phyloP scores from a whole-genome alignment of 2,113 vertebrate genomes.

The Sphaerodactylus townsendi region DNA sequence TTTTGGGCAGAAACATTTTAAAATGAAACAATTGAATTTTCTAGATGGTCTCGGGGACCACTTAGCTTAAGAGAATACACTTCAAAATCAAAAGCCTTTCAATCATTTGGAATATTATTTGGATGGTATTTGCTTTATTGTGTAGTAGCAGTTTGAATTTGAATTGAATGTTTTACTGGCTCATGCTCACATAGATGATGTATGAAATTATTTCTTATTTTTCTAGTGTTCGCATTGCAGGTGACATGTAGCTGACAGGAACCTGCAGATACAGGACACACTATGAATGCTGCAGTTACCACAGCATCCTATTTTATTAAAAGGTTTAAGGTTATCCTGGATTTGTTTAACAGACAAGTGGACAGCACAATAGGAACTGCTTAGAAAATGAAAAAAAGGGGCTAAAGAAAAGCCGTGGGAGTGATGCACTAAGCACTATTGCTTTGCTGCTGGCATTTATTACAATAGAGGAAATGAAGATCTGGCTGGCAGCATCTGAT shows the following conservation, averaged over 20 bases:
- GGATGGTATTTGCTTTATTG: slow-evolving; percentile 85
- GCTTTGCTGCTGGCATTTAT: not conserved
- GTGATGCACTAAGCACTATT: not conserved
- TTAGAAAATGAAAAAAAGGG: slow-evolving; percentile 57
- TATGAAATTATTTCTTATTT: slow-evolving; percentile 90
- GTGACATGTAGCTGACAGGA: slow-evolving; percentile 86
- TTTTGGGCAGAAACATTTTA: slow-evolving; percentile 95
- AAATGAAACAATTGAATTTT: slow-evolving; percentile 99
- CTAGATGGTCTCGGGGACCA: slow-evolving; percentile 96
- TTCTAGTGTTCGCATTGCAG: slow-evolving; percentile 83
- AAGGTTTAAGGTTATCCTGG: slow-evolving; percentile 74
- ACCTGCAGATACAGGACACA: slow-evolving; percentile 76
- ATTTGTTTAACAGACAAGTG: slow-evolving; percentile 74
- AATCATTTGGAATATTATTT: slow-evolving; percentile 99
- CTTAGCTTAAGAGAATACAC: slow-evolving; percentile 99
- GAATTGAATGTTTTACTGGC: slow-evolving; percentile 90
- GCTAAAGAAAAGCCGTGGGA: slow-evolving; percentile 26
- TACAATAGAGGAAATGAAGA: too few relatives aligned
- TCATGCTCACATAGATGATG: slow-evolving; percentile 82
- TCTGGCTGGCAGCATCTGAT: too few relatives aligned
- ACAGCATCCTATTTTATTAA: slow-evolving; percentile 78
- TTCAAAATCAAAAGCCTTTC: slow-evolving; percentile 99
- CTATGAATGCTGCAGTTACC: slow-evolving; percentile 77
- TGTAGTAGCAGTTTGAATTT: slow-evolving; percentile 87
- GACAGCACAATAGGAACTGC: slow-evolving; percentile 44